Conservation (phyloP, 2,797 vertebrate species). For the Poeciliopsis infans region DNA sequence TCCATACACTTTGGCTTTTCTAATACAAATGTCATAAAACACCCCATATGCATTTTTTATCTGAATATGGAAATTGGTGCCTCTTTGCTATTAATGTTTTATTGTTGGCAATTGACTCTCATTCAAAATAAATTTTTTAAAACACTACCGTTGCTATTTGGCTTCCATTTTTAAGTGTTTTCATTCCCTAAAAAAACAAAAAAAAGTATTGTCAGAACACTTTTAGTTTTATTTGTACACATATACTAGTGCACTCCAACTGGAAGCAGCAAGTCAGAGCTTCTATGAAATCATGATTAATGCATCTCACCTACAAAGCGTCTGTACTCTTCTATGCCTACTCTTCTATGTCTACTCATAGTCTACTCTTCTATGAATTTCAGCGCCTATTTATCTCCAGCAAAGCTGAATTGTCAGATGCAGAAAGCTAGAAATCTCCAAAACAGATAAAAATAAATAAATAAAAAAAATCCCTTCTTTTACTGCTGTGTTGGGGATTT, state of each 20-base stretch:
- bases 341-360: too few species aligned
- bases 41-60: neutral
- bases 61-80: neutral
- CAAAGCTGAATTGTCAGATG: neutral
- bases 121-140: neutral
- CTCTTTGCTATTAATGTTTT: neutral
- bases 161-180: neutral
- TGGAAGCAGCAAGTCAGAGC: neutral
- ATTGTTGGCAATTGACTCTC: neutral
- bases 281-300: neutral
- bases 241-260: neutral
- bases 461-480: constrained; percentile 6
- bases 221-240: neutral
- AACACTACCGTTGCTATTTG: neutral
- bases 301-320: too few species aligned
- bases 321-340: too few species aligned
- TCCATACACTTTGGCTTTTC: neutral
- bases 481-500: neutral
- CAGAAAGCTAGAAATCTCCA: constrained; percentile 13
- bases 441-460: constrained; percentile 14
- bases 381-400: neutral
- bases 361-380: neutral
- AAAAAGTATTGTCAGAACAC: neutral
- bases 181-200: neutral
- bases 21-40: neutral